These are phyloP conservation scores for Thalpophila matura DNA, from an alignment of 2,888 invertebrate genomes.

Conservation along the genomic window DNA sequence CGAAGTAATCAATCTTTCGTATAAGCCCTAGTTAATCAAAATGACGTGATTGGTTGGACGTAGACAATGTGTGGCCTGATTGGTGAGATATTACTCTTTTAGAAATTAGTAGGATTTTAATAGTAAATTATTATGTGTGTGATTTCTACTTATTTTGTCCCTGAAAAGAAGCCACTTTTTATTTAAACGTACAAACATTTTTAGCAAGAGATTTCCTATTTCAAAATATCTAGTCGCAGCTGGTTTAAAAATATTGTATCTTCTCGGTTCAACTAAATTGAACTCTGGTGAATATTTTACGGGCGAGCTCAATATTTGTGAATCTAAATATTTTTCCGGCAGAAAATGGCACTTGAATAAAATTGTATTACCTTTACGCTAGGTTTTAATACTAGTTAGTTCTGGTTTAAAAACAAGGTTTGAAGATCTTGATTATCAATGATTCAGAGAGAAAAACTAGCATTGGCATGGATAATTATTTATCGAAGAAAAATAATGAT, in stretches of 20 bases:
- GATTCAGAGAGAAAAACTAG: too few relatives aligned
- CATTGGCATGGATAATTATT: too few relatives aligned
- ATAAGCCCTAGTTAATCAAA: conserved; percentile 24
- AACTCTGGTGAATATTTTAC: conserved; percentile 20
- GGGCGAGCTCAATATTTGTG: conserved; percentile 1
- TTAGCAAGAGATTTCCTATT: conserved; percentile 7
- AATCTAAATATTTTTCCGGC: conserved; percentile 4
- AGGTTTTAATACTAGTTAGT: too few relatives aligned
- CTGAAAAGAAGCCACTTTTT: too few relatives aligned
- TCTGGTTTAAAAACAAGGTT: too few relatives aligned
- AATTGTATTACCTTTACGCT: too few relatives aligned
- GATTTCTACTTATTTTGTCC: too few relatives aligned
- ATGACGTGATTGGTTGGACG: conserved; percentile 22
- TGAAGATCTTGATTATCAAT: too few relatives aligned
- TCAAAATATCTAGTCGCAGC: background rate
- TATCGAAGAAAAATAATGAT: too few relatives aligned
- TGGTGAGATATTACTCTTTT: background rate
- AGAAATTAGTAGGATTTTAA: too few relatives aligned
- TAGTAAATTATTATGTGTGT: too few relatives aligned
- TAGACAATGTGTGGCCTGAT: background rate
- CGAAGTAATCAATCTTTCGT: conserved; percentile 49
- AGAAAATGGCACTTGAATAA: background rate
- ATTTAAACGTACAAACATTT: too few relatives aligned
- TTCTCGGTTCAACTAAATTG: conserved; percentile 23
- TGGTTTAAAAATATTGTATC: conserved; percentile 13